A percentile compares a stretch with the other conserved stretches of the same genome.
Conservation (phyloP, 2,888 invertebrate species). For the Drosophila anomelani region DNA sequence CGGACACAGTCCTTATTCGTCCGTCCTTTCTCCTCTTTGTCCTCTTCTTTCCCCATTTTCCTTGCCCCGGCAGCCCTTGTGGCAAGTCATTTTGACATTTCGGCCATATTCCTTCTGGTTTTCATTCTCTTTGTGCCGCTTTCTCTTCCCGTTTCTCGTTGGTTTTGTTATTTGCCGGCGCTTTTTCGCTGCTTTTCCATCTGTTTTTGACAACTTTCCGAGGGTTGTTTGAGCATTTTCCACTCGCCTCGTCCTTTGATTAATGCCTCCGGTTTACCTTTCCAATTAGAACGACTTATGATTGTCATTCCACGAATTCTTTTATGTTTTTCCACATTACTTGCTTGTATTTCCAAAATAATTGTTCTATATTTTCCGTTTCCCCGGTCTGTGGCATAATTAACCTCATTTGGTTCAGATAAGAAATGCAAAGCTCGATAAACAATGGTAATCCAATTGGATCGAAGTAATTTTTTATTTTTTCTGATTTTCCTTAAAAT, state of each 20-base stretch:
- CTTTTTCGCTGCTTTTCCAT: slow-evolving; percentile 52
- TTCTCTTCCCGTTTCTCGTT: slow-evolving; percentile 17
- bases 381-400: neutral
- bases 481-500: too few species aligned
- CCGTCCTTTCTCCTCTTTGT: neutral
- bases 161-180: slow-evolving; percentile 61
- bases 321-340: slow-evolving; percentile 5
- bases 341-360: slow-evolving; percentile 5
- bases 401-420: slow-evolving; percentile 21
- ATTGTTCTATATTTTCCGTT: slow-evolving; percentile 22
- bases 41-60: slow-evolving; percentile 1
- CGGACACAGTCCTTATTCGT: slow-evolving; percentile 29
- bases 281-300: slow-evolving; percentile 46
- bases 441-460: slow-evolving; percentile 1
- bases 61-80: slow-evolving; percentile 17
- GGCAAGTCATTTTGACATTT: slow-evolving; percentile 55
- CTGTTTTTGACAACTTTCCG: slow-evolving; percentile 45
- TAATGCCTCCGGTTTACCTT: slow-evolving; percentile 21
- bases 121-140: slow-evolving; percentile 4
- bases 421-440: neutral
- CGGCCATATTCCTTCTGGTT: slow-evolving; percentile 52
- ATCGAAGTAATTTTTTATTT: neutral
- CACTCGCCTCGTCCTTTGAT: slow-evolving; percentile 23
- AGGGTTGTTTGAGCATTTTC: slow-evolving; percentile 61
- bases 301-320: slow-evolving; percentile 20